These are phyloP conservation scores for Helostoma temminkii DNA, from an alignment of 2,797 vertebrate species.

Conservation along the genomic window DNA sequence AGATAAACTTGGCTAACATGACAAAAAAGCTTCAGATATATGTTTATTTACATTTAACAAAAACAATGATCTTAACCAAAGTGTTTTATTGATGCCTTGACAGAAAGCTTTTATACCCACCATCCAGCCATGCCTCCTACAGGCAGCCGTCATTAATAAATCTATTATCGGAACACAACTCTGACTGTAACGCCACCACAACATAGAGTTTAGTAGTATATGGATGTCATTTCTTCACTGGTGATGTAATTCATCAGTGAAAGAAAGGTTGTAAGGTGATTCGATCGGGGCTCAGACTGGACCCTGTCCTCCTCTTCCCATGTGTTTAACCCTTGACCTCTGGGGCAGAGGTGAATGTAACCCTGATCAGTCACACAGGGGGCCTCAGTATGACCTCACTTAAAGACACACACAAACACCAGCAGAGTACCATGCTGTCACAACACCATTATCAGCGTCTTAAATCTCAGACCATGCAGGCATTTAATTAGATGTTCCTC, in stretches of 20 bases:
- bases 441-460: neutral
- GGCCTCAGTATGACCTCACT: slow-evolving; percentile 49
- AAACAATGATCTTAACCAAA: too few relatives aligned
- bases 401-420: slow-evolving; percentile 14
- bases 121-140: too few relatives aligned
- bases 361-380: slow-evolving; percentile 49
- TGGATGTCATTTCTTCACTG: too few relatives aligned
- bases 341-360: slow-evolving; percentile 52
- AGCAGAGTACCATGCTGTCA: slow-evolving; percentile 2
- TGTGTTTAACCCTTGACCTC: slow-evolving; percentile 66
- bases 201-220: too few relatives aligned
- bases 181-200: too few relatives aligned
- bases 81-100: too few relatives aligned
- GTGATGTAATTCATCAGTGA: neutral
- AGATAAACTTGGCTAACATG: too few relatives aligned
- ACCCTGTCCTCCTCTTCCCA: slow-evolving; percentile 21
- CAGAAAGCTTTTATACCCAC: too few relatives aligned
- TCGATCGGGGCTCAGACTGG: neutral
- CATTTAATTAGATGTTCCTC: neutral
- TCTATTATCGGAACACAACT: too few relatives aligned
- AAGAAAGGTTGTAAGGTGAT: slow-evolving; percentile 35
- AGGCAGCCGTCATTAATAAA: too few relatives aligned
- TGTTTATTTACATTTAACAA: too few relatives aligned
- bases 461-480: neutral
- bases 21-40: too few relatives aligned